A percentile compares a stretch with the other conserved stretches of the same genome.
Conservation (phyloP, 1,140 invertebrate species). For the Cyclina sinensis region DNA sequence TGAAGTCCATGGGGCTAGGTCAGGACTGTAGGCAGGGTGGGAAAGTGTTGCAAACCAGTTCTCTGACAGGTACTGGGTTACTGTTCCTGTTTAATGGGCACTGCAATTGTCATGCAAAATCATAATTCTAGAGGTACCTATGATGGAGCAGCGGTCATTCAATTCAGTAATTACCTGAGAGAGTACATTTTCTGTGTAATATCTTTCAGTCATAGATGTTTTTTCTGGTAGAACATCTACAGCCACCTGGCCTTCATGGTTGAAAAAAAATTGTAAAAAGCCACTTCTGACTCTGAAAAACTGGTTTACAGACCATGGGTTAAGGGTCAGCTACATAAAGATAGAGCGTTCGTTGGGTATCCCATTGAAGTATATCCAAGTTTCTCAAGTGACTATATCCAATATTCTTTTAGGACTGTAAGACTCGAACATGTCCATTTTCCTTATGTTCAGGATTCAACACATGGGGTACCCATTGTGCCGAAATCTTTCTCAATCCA, state of each 20-base stretch:
- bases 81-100: too few species aligned
- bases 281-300: neutral
- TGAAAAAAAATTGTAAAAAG: constrained; percentile 2
- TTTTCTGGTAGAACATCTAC: constrained; percentile 12
- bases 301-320: too few species aligned
- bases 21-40: constrained; percentile 23
- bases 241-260: too few species aligned
- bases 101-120: constrained; percentile 13
- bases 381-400: constrained; percentile 39
- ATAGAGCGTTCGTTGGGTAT: too few species aligned
- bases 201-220: constrained; percentile 13
- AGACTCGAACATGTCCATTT: constrained; percentile 37
- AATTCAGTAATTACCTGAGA: constrained; percentile 16
- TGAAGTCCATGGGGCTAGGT: too few species aligned
- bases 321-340: too few species aligned
- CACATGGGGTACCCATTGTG: neutral
- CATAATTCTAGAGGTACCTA: too few species aligned
- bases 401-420: constrained; percentile 6
- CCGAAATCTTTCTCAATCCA: neutral
- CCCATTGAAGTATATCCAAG: too few species aligned
- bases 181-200: constrained; percentile 13
- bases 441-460: neutral
- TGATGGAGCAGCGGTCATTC: constrained; percentile 12
- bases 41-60: neutral
- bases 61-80: neutral